Evolutionary conservation across 1,140 invertebrate genomes (phyloP), one percentile per base, ranked within the genome.

Genomic region (Triops cancriformis): DNA sequence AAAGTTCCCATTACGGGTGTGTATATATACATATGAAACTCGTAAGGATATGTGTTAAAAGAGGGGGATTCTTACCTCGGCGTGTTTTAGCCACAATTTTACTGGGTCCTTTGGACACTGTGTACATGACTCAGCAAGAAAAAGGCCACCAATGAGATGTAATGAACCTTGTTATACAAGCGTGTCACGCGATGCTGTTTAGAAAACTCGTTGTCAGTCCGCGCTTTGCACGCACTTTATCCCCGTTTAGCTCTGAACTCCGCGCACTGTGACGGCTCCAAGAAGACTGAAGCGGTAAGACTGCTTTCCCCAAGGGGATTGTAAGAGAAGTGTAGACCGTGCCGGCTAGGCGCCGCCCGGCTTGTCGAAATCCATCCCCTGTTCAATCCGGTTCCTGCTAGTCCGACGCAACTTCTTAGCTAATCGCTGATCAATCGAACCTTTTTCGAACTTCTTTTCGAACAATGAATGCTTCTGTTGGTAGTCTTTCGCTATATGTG

Each of bases 1-100:
- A 37, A 37, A 7, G 7, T 4, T 37, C 31, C 7, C 31, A 2
- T 37, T 37, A 37, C 31, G 31, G 31, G n/a, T n/a, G n/a, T n/a
- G n/a, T n/a, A n/a, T n/a, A n/a, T n/a, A n/a, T n/a, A n/a, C n/a
- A n/a, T n/a, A n/a, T n/a, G n/a, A n/a, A n/a, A 37, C 7, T 37
- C 31, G 31, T 37, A 7, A 37, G 2, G 31, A 37, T 37, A 37
- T 7, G 31, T 37, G 31, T 37, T 37, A 37, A 37, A 37, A 37
- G n/a, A 64, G n/a, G 9, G 18, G 18, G 28, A 7, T 2, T 83
- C 84, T 85, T 86, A 93, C 92, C 92, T 89, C 92, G 87, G 82
- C 92, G 87, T 80, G 92, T 91, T 88, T 94, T 94, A 74, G 91
- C 91, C 80, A 93, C 91, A 82, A 93, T 92, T 87, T 94, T 93